Evolutionary conservation across 2,888 invertebrate genomes (phyloP).

Genomic region (Pelosia muscerda): DNA sequence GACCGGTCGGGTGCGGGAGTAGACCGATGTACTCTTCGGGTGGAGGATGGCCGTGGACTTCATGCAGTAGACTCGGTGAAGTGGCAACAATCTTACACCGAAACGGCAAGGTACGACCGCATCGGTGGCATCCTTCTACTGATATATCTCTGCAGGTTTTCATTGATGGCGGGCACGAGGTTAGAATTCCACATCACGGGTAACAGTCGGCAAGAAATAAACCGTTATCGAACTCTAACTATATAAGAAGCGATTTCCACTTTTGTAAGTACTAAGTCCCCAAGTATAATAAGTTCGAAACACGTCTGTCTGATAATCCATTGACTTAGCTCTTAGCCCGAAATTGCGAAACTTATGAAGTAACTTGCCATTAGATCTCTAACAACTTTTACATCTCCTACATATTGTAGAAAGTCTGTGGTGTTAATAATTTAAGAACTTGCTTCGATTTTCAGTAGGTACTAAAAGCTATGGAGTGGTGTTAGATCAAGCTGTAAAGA

Average conservation of each 20-base stretch:
- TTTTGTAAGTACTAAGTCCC: constrained; percentile 6
- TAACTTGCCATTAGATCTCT: constrained; percentile 5
- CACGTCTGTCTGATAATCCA: constrained; percentile 17
- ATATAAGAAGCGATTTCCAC: constrained; percentile 13
- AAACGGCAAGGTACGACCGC: too few relatives aligned
- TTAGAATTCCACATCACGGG: neutral
- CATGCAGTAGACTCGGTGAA: too few relatives aligned
- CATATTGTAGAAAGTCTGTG: constrained; percentile 7
- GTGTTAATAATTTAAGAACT: neutral
- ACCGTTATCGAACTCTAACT: neutral
- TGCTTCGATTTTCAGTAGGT: neutral
- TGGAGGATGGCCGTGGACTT: too few relatives aligned
- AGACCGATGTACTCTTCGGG: too few relatives aligned
- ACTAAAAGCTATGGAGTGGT: too few relatives aligned
- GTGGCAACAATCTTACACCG: too few relatives aligned
- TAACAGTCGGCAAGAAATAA: neutral
- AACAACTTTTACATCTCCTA: constrained; percentile 8
- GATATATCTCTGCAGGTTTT: too few relatives aligned
- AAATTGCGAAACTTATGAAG: constrained; percentile 40
- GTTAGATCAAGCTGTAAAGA: too few relatives aligned
- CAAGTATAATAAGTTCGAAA: constrained; percentile 7
- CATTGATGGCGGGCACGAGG: too few relatives aligned
- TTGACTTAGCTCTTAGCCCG: constrained; percentile 20
- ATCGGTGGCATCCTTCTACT: too few relatives aligned
- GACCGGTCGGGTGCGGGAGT: too few relatives aligned